Evolutionary conservation across 2,888 invertebrate genomes (phyloP).

Genomic region (Melanotus villosus): DNA sequence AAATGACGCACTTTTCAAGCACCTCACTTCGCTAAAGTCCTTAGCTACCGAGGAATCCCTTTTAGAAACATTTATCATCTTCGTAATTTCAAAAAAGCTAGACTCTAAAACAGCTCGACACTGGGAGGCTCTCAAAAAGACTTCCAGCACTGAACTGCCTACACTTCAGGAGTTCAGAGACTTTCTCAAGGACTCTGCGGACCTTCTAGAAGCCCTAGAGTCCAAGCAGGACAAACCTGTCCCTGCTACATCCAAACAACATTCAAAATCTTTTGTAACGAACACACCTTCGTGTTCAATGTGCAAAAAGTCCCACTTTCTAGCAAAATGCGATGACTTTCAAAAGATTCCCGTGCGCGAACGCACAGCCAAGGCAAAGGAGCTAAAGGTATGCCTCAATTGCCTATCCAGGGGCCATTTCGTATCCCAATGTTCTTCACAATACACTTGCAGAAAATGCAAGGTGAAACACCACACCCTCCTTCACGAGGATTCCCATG

Average conservation of each 20-base stretch:
- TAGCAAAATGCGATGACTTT: conserved; percentile 12
- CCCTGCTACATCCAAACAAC: not conserved
- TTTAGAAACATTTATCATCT: not conserved
- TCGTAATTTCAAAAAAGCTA: not conserved
- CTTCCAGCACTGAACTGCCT: not conserved
- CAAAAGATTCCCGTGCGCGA: not conserved
- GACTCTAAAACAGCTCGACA: too few relatives aligned
- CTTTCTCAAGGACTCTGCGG: not conserved
- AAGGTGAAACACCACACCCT: conserved; percentile 11
- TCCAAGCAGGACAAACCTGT: not conserved
- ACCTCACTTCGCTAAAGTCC: not conserved
- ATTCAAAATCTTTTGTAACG: not conserved
- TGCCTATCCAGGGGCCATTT: conserved; percentile 6
- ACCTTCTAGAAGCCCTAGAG: not conserved
- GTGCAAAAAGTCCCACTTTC: not conserved
- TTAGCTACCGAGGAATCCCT: not conserved
- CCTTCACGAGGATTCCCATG: not conserved
- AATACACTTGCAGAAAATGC: conserved; percentile 2
- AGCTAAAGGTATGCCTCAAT: conserved; percentile 1
- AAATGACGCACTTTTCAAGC: not conserved
- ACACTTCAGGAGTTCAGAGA: not conserved
- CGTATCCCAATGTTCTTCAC: not conserved
- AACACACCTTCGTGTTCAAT: not conserved
- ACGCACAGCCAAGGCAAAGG: not conserved
- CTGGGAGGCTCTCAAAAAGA: too few relatives aligned